These are phyloP conservation scores for Spilarctia lutea DNA, from an alignment of 2,888 invertebrate genomes.

Conservation along the genomic window DNA sequence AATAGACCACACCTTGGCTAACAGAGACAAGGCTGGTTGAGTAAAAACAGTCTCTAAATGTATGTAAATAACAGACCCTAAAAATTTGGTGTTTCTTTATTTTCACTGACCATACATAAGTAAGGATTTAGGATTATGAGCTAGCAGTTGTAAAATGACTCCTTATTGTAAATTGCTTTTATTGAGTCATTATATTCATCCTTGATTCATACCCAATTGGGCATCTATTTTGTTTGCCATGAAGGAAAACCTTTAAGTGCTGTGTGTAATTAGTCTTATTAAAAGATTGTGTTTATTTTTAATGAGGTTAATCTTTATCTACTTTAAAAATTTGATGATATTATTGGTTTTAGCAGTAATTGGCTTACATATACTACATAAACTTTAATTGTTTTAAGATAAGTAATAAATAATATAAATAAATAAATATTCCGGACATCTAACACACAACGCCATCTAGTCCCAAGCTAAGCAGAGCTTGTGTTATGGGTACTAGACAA, in stretches of 20 bases:
- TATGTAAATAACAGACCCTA: neutral
- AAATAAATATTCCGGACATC: too few species aligned
- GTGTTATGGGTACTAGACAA: too few species aligned
- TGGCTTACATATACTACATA: neutral
- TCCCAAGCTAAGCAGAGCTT: too few species aligned
- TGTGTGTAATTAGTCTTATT: slow-evolving; percentile 32
- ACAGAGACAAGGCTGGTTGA: neutral
- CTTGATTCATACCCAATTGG: slow-evolving; percentile 42
- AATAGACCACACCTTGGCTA: neutral
- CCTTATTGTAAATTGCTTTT: neutral
- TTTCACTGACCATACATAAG: neutral
- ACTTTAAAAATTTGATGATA: slow-evolving; percentile 14
- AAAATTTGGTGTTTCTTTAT: neutral
- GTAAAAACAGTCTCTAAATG: neutral
- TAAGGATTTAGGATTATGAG: neutral
- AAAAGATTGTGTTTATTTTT: slow-evolving; percentile 18
- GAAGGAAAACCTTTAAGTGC: slow-evolving; percentile 57
- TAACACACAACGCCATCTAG: too few species aligned
- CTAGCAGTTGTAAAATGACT: neutral
- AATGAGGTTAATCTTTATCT: slow-evolving; percentile 13
- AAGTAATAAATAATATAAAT: too few species aligned
- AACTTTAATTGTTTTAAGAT: neutral
- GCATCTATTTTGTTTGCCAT: slow-evolving; percentile 55
- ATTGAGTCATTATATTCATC: slow-evolving; percentile 2
- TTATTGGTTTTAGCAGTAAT: neutral